A percentile compares a stretch with the other conserved stretches of the same genome.
phyloP scores from a whole-genome alignment of 2,113 vertebrate species.

The Tauraco erythrolophus region DNA sequence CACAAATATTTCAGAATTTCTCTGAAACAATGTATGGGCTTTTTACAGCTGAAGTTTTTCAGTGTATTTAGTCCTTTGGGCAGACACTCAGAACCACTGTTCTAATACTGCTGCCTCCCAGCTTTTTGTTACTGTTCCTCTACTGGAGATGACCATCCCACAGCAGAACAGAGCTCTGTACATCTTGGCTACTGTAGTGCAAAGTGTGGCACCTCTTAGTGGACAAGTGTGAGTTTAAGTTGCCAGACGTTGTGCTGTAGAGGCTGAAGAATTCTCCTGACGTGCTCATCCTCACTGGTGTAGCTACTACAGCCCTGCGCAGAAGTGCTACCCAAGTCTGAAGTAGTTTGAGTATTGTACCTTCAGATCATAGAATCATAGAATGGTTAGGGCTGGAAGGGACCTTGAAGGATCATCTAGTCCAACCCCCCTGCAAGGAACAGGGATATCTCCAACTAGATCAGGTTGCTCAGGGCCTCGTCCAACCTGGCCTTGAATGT shows the following conservation, averaged over 20 bases:
- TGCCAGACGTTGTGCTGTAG: not conserved
- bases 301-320: not conserved
- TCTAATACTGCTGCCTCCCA: not conserved
- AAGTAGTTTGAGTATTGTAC: not conserved
- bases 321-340: not conserved
- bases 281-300: rapidly evolving
- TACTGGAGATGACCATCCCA: not conserved
- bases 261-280: not conserved
- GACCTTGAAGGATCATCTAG: too few relatives aligned
- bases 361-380: too few relatives aligned
- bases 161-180: not conserved
- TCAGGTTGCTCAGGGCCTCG: too few relatives aligned
- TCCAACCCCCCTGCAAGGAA: too few relatives aligned
- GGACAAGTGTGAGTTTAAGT: not conserved
- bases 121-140: not conserved
- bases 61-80: not conserved
- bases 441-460: too few relatives aligned
- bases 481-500: too few relatives aligned
- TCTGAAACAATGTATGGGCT: not conserved
- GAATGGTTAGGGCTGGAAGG: too few relatives aligned
- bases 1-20: not conserved
- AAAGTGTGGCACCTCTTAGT: not conserved
- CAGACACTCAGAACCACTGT: not conserved
- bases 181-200: not conserved
- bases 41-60: not conserved